Evolutionary conservation across 2,113 vertebrate species (phyloP).

Genomic region (Poicephalus meyeri): DNA sequence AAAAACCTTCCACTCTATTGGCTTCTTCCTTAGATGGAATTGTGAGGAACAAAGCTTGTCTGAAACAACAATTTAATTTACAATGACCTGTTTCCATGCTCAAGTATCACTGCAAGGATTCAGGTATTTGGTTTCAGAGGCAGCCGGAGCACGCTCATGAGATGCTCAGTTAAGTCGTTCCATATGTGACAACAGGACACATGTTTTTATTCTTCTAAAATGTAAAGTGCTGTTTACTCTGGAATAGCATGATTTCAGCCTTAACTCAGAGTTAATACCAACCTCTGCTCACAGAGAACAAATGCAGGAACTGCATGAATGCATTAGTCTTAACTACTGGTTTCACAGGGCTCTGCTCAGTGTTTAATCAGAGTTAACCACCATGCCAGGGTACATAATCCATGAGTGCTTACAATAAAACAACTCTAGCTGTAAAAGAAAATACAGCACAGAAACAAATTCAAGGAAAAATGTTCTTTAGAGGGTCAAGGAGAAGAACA

Average conservation of each 20-base stretch:
- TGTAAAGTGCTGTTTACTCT: not conserved
- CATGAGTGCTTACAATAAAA: not conserved
- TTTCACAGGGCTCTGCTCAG: not conserved
- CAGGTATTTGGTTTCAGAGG: not conserved
- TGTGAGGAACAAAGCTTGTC: not conserved
- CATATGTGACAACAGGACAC: not conserved
- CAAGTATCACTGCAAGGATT: not conserved
- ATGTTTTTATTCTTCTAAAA: not conserved
- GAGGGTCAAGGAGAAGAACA: not conserved
- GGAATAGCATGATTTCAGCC: not conserved
- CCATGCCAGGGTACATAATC: not conserved
- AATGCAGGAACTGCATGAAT: not conserved
- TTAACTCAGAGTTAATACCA: not conserved
- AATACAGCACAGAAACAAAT: not conserved
- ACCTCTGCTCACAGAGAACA: not conserved
- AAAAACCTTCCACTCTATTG: rapidly evolving
- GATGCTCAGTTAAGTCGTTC: not conserved
- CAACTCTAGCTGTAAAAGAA: not conserved
- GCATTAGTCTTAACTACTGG: not conserved
- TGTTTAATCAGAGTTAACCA: not conserved
- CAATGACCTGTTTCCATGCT: not conserved
- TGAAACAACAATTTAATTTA: not conserved
- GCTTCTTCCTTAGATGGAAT: not conserved
- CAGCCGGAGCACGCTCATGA: not conserved
- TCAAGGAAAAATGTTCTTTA: not conserved